Percentiles rank a stretch among this genome's conserved stretches.
These are phyloP conservation scores for Rapana venosa DNA, from an alignment of 2,888 invertebrate genomes.

Conservation along the genomic window DNA sequence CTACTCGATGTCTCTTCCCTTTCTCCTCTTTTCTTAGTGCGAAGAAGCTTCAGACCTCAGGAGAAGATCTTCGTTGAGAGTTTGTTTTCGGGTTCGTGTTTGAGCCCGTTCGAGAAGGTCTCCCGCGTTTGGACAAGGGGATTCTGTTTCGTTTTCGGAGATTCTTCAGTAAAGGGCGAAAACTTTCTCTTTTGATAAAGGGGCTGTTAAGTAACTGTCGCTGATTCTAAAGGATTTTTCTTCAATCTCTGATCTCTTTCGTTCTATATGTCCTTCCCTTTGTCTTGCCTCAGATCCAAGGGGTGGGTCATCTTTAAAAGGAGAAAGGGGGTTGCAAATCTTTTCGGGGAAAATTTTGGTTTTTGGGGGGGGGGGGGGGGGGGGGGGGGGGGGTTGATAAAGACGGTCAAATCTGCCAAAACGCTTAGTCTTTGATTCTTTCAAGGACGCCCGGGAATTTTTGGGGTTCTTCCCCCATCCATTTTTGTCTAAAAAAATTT, in stretches of 20 bases:
- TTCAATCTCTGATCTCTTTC: neutral
- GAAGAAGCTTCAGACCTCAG: neutral
- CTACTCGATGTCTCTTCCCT: neutral
- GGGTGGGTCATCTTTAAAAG: neutral
- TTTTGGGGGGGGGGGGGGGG: no score
- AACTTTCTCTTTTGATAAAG: neutral
- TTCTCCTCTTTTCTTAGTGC: neutral
- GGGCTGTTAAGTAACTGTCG: neutral
- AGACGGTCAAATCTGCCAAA: no score
- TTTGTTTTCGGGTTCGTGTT: neutral
- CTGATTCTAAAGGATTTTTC: neutral
- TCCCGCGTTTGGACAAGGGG: neutral
- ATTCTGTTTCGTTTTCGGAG: neutral
- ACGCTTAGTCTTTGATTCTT: neutral
- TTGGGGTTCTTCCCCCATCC: neutral
- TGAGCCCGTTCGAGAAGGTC: neutral
- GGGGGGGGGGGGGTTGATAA: no score
- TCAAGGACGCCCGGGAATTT: neutral
- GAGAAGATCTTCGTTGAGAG: slow-evolving; percentile 17
- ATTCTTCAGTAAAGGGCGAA: neutral
- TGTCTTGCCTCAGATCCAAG: neutral
- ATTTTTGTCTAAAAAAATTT: neutral
- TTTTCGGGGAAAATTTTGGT: neutral
- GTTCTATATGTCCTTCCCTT: neutral
- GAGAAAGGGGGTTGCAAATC: no score